Base-by-base conservation (phyloP, 2,888 invertebrate genomes). In the Mantis religiosa region DNA sequence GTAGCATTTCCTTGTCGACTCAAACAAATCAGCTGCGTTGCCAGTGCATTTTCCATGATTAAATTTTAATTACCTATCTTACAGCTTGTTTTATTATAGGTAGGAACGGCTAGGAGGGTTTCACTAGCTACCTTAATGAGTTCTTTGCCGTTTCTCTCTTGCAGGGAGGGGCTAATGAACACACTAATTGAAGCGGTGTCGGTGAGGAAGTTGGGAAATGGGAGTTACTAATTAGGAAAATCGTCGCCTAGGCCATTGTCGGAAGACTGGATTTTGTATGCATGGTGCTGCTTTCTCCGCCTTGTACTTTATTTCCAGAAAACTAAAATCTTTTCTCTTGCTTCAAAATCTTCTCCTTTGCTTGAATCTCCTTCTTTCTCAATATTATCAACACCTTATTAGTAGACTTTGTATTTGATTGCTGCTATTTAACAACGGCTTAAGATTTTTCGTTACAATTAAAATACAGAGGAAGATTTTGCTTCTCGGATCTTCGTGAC, bases 151-250 rank as follows among this genome's bases (percentile, higher is more conserved):
- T 81, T 30, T 82, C 81, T 34, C 85, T 47, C 47, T 27, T 83
- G 82, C 87, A 81, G 87, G 54, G 86, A 82, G 20, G 41, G 86
- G 86, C 89, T 90, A 90, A 90, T 87, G 90, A 90, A 90, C 90
- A 88, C 81, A 71, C 54, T 89, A 88, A 88, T 89, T 86, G 85
- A 88, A 85, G 88, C 83, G 54, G 54, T 71, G 54, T 71, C 54
- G 54, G 54, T 71, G 25, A 71, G 54, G 54, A 20, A 25, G 8
- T 6, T 20, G 25, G 54, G 54, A 83, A 87, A 27, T 86, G 54
- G 54, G 85, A 87, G 41, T 86, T 88, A 87, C 88, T 90, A 89
- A 90, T 90, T 89, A 90, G 89, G 27, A 28, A 87, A 89, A 90
- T 89, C 89, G 85, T 86, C 85, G 85, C 86, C 89, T 27, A 27